Conservation (phyloP, 2,113 vertebrate genomes). For the Struthio camelus region DNA sequence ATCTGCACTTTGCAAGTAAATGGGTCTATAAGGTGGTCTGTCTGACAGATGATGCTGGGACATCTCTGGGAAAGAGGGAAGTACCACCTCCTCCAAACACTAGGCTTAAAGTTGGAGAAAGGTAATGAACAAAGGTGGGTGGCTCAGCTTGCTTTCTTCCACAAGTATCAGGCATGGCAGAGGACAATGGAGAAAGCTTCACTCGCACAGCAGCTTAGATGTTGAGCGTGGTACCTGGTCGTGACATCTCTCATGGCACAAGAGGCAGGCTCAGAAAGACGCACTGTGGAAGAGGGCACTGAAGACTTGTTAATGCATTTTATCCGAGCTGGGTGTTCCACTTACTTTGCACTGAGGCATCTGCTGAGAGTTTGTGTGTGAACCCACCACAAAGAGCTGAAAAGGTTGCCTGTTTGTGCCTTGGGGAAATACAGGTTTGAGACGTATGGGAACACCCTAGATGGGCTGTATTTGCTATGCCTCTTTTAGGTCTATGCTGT, state of each 20-base stretch:
- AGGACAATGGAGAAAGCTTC: neutral
- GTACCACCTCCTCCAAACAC: neutral
- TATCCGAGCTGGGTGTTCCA: neutral
- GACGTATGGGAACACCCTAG: neutral
- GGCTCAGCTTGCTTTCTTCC: neutral
- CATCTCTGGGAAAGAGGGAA: neutral
- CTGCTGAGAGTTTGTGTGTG: neutral
- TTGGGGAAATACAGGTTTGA: neutral
- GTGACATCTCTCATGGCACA: neutral
- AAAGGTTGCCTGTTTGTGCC: neutral
- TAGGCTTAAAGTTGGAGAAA: neutral
- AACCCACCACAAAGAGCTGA: neutral
- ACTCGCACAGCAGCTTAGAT: no score
- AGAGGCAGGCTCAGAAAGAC: rapidly evolving
- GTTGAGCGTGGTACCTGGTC: neutral
- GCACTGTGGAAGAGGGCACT: neutral
- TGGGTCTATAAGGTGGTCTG: neutral
- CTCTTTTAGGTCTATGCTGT: neutral
- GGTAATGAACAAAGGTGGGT: neutral
- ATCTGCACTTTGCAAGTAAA: neutral
- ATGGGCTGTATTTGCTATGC: neutral
- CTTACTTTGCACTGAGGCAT: neutral
- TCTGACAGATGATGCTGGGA: neutral
- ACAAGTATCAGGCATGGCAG: neutral
- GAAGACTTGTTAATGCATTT: neutral